Conservation (phyloP, 2,113 vertebrate genomes). For the Pituophis catenifer region DNA sequence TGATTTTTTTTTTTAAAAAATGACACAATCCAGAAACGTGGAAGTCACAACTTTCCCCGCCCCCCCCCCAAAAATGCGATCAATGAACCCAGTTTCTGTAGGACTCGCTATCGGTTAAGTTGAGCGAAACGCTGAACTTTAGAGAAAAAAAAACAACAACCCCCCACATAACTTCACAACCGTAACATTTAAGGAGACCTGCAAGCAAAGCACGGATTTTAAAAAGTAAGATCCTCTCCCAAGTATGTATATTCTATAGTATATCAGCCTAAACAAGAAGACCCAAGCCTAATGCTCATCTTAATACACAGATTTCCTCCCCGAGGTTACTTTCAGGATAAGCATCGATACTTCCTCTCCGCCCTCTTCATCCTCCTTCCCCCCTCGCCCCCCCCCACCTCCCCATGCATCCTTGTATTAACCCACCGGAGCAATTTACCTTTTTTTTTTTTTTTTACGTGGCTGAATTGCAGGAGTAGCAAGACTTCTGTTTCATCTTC, state of each 20-base stretch:
- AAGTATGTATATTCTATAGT: background rate
- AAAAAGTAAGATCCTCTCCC: background rate
- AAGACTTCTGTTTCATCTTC: background rate
- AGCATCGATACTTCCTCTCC: background rate
- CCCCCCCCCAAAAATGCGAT: too few species aligned
- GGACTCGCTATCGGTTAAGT: background rate
- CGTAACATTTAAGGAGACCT: background rate
- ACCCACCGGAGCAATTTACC: background rate
- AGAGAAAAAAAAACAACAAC: background rate
- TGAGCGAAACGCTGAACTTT: background rate
- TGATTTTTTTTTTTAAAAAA: background rate
- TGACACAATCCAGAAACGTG: background rate
- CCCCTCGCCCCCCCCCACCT: rapidly evolving
- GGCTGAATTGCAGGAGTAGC: background rate
- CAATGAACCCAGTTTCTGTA: background rate
- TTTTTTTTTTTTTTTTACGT: background rate
- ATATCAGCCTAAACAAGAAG: background rate
- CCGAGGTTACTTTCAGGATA: background rate
- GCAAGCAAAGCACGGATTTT: background rate
- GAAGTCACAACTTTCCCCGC: background rate
- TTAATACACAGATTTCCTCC: background rate
- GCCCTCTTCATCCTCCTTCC: background rate
- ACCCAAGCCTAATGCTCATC: background rate
- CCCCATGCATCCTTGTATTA: background rate
- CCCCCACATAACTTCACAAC: too few species aligned